phyloP scores from a whole-genome alignment of 2,888 invertebrate genomes.

The Cryptophagus acutangulus region DNA sequence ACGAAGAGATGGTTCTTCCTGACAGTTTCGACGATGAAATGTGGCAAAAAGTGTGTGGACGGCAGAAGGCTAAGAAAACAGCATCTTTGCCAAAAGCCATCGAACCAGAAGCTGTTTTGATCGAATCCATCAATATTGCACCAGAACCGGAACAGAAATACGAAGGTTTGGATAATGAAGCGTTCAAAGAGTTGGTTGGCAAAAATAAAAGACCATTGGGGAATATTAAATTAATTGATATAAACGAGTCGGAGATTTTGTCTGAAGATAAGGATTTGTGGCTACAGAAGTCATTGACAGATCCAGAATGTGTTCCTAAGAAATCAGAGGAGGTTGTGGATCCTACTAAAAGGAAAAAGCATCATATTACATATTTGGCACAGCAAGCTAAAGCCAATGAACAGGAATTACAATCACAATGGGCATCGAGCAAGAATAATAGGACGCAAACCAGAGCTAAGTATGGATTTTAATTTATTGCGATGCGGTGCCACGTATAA shows the following conservation, averaged over 20 bases:
- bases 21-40: slow-evolving; percentile 47
- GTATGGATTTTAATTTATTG: slow-evolving; percentile 86
- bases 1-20: slow-evolving; percentile 42
- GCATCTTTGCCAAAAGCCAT: neutral
- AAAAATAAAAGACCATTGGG: slow-evolving; percentile 59
- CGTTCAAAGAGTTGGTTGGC: slow-evolving; percentile 67
- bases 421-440: slow-evolving; percentile 83
- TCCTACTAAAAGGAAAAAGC: slow-evolving; percentile 66
- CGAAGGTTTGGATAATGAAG: slow-evolving; percentile 51
- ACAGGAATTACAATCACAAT: slow-evolving; percentile 86
- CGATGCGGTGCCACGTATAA: too few species aligned
- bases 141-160: slow-evolving; percentile 48
- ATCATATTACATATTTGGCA: slow-evolving; percentile 94
- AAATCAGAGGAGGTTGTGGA: slow-evolving; percentile 49
- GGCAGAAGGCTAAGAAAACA: slow-evolving; percentile 42
- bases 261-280: slow-evolving; percentile 75
- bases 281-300: slow-evolving; percentile 73
- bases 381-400: slow-evolving; percentile 93
- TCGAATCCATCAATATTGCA: slow-evolving; percentile 47
- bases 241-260: slow-evolving; percentile 70
- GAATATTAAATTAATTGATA: slow-evolving; percentile 73
- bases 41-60: slow-evolving; percentile 50
- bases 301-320: slow-evolving; percentile 56
- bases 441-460: slow-evolving; percentile 88
- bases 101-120: slow-evolving; percentile 46